A percentile compares a stretch with the other conserved stretches of the same genome.
Evolutionary conservation across 2,113 vertebrate genomes (phyloP).

Genomic region (Phodopus roborovskii): DNA sequence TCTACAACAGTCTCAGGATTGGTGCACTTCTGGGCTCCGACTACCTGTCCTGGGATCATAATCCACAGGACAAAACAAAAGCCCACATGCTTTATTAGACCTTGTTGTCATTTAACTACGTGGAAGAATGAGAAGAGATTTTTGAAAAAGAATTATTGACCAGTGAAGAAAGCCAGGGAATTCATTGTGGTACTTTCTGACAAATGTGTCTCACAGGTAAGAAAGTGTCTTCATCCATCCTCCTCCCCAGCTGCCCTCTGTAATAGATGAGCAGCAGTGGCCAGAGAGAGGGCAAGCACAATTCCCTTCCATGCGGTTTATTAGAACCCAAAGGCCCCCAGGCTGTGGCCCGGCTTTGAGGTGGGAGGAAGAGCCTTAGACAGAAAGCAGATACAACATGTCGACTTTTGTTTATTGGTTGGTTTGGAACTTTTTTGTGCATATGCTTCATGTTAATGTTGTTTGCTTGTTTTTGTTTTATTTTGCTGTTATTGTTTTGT

Average conservation of each 20-base stretch:
- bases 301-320: not conserved
- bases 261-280: not conserved
- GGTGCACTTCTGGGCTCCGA: too few species aligned
- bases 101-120: not conserved
- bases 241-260: not conserved
- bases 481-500: not conserved
- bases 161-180: not conserved
- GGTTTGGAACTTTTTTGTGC: not conserved
- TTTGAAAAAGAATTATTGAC: not conserved
- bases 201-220: not conserved
- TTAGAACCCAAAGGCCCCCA: not conserved
- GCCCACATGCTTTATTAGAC: not conserved
- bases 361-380: not conserved
- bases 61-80: not conserved
- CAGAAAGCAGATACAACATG: not conserved
- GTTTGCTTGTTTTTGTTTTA: not conserved
- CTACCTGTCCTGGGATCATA: not conserved
- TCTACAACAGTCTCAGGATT: too few species aligned
- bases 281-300: not conserved
- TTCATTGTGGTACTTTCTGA: not conserved
- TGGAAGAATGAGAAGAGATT: not conserved
- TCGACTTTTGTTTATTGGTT: not conserved
- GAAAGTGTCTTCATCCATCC: not conserved
- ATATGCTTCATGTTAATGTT: not conserved
- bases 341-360: not conserved